Evolutionary conservation across 2,797 vertebrate genomes (phyloP).

Genomic region (Crenichthys baileyi): DNA sequence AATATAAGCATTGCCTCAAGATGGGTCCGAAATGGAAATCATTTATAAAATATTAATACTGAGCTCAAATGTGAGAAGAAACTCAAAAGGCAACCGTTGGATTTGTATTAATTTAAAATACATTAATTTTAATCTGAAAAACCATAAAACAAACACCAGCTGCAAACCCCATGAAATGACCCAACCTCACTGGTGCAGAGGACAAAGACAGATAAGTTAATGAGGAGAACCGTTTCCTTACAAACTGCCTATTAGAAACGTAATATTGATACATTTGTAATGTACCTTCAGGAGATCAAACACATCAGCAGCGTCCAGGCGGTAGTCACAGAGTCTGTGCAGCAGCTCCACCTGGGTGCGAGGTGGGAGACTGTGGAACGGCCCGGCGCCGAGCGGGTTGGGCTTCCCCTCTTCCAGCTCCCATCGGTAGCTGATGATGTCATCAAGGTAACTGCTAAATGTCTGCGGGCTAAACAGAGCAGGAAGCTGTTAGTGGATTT

Average conservation of each 20-base stretch:
- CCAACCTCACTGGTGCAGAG: background rate
- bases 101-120: background rate
- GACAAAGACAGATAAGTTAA: background rate
- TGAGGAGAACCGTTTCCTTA: background rate
- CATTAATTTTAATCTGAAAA: background rate
- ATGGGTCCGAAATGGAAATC: no score
- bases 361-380: constrained; percentile 88
- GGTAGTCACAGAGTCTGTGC: constrained; percentile 96
- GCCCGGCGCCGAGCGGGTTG: constrained; percentile 88
- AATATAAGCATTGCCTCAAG: no score
- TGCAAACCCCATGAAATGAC: background rate
- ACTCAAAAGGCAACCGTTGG: no score
- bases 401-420: constrained; percentile 97
- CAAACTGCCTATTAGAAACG: background rate
- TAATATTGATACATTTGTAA: background rate
- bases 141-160: background rate
- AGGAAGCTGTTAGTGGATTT: background rate
- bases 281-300: constrained; percentile 96
- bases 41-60: background rate
- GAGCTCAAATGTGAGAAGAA: background rate
- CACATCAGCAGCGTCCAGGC: constrained; percentile 96
- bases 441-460: constrained; percentile 93
- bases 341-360: constrained; percentile 93
- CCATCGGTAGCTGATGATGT: constrained; percentile 98
- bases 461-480: constrained; percentile 84